Conservation (phyloP, 2,113 vertebrate species). For the Phalacrocorax aristotelis region DNA sequence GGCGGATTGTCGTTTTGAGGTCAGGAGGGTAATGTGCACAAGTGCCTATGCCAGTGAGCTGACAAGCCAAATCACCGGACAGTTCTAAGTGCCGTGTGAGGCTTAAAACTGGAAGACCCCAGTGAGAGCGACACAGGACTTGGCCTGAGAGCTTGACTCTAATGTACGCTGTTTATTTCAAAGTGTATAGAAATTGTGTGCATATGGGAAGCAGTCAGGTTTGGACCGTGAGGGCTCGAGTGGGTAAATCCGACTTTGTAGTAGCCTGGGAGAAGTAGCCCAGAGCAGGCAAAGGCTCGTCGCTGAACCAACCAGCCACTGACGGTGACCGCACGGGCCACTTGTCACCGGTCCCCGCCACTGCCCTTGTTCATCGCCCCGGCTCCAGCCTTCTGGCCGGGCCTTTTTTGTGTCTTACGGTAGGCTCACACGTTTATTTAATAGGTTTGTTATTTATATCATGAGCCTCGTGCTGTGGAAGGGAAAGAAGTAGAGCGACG, state of each 20-base stretch:
- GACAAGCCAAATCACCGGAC: constrained; percentile 49
- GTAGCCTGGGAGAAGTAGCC: neutral
- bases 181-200: neutral
- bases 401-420: accelerated
- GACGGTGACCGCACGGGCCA: too few species aligned
- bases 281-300: neutral
- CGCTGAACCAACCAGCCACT: neutral
- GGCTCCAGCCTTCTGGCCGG: neutral
- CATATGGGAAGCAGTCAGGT: neutral
- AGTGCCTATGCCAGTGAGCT: constrained; percentile 57
- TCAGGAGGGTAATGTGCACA: constrained; percentile 27
- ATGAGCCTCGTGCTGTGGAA: neutral
- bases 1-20: neutral
- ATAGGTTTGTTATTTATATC: constrained; percentile 37
- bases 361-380: neutral
- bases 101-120: constrained; percentile 33
- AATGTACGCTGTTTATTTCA: constrained; percentile 49
- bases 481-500: neutral
- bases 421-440: neutral
- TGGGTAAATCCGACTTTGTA: neutral
- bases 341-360: neutral
- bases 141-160: neutral
- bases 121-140: neutral
- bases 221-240: neutral
- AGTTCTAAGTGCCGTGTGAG: constrained; percentile 28